These are phyloP conservation scores for Drosophila anomalata DNA, from an alignment of 2,888 invertebrate genomes.

Conservation along the genomic window DNA sequence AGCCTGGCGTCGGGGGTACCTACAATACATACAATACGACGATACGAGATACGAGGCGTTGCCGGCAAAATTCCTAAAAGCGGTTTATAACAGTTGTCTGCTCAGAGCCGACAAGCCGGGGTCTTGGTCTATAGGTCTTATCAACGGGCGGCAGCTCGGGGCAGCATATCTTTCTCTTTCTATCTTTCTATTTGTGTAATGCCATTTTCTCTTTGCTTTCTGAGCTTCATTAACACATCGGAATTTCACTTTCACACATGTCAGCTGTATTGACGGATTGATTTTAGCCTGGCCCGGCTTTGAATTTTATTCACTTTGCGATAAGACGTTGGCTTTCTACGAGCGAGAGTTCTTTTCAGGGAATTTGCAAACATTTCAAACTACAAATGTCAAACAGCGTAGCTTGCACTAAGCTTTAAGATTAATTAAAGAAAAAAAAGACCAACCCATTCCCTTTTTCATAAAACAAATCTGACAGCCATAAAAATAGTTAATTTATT, in stretches of 20 bases:
- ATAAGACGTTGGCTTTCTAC: background rate
- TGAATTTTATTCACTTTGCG: conserved; percentile 1
- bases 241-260: conserved; percentile 73
- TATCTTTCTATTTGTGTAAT: conserved; percentile 33
- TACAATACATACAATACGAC: background rate
- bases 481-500: background rate
- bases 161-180: conserved; percentile 21
- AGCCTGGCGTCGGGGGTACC: background rate
- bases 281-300: conserved; percentile 18
- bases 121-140: conserved; percentile 9
- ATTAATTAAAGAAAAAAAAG: background rate
- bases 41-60: conserved; percentile 55
- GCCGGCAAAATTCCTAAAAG: conserved; percentile 50
- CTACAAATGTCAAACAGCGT: background rate
- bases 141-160: conserved; percentile 21
- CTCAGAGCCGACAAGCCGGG: conserved; percentile 27
- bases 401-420: background rate
- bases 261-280: conserved; percentile 31
- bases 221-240: conserved; percentile 63
- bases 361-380: background rate
- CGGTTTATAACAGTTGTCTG: conserved; percentile 53
- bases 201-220: conserved; percentile 64
- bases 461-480: background rate
- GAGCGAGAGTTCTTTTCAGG: background rate
- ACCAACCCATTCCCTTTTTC: background rate